Evolutionary conservation across 2,113 vertebrate genomes (phyloP).

Genomic region (Nyctibius bracteatus): DNA sequence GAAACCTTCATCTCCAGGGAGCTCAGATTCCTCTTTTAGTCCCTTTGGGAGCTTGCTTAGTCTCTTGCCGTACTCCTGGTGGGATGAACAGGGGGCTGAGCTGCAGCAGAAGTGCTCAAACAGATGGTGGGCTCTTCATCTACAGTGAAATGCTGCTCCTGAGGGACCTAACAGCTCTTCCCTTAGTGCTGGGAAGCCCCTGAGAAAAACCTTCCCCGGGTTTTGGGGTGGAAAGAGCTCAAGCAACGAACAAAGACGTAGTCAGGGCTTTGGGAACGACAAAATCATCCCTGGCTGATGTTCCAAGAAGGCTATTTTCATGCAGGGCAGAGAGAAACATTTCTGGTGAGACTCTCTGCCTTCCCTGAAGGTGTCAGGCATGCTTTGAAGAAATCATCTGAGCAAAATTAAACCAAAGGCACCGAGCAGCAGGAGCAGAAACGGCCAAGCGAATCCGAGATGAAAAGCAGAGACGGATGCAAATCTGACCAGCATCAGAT

Average conservation of each 20-base stretch:
- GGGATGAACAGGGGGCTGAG: not conserved
- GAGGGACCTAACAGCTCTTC: not conserved
- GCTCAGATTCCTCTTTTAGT: not conserved
- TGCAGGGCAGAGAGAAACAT: not conserved
- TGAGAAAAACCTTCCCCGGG: not conserved
- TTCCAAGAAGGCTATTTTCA: not conserved
- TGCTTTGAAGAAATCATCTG: conserved; percentile 16
- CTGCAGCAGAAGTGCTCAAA: not conserved
- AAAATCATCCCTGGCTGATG: not conserved
- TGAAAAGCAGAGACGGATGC: conserved; percentile 4
- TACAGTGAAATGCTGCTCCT: not conserved
- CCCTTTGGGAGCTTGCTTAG: not conserved
- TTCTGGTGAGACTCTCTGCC: not conserved
- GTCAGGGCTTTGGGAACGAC: not conserved
- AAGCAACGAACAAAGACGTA: rapidly evolving
- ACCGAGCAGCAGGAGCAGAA: not conserved
- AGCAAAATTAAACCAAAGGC: not conserved
- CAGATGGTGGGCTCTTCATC: not conserved
- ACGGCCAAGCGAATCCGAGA: not conserved
- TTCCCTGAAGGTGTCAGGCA: conserved; percentile 42
- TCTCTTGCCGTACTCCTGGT: rapidly evolving
- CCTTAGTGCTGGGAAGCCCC: not conserved
- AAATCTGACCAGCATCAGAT: not conserved
- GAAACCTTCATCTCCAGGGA: not conserved
- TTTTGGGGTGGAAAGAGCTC: not conserved